Base-by-base conservation (phyloP, 2,888 invertebrate genomes). In the Caenorhabditis doughertyi region DNA sequence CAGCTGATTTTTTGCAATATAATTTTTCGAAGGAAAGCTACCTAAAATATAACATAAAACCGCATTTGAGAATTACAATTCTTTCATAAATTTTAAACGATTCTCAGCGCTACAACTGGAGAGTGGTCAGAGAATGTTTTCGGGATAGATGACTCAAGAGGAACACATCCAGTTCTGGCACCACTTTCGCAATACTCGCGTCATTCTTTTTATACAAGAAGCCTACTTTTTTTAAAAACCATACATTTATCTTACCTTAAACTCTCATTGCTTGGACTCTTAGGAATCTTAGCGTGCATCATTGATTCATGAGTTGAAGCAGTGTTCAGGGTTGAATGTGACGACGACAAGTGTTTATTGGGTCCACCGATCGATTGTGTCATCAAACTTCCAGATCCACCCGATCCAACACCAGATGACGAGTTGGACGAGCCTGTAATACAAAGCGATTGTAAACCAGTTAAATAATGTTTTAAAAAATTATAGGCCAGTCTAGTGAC, bases 201-300 rank as follows among this genome's bases (percentile, higher is more conserved):
- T 44, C 60, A 62, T 42, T 35, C 32, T 21, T 35, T 21, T 21
- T 16, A 9, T 5, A 2, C 13, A 42, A 7, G 23, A 44, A 11
- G 32, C 7, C 23, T 42, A 47, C 23, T 47, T 29, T 9, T 21
- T 35, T 35, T 21, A n/a, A n/a, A n/a, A n/a, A n/a, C n/a, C n/a
- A n/a, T 35, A 5, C 42, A 3, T n/a, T 13, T 42, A 49, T 1
- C 71, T 21, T 65, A 90, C 90, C 89, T 88, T 29, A 90, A 79
- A 42, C 88, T 88, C 72, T 90, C 90, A 68, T 89, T 89, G 65
- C 88, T 88, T 35, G 90, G 89, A 44, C 84, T 86, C 74, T 90
- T 90, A 68, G 86, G 83, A 84, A 89, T 85, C 67, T 87, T 88
- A 64, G 85, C 32, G 81, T 79, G 82, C 51, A 67, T 72, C 29